phyloP scores from a whole-genome alignment of 2,797 vertebrate genomes.

The Sebastes nivosus region DNA sequence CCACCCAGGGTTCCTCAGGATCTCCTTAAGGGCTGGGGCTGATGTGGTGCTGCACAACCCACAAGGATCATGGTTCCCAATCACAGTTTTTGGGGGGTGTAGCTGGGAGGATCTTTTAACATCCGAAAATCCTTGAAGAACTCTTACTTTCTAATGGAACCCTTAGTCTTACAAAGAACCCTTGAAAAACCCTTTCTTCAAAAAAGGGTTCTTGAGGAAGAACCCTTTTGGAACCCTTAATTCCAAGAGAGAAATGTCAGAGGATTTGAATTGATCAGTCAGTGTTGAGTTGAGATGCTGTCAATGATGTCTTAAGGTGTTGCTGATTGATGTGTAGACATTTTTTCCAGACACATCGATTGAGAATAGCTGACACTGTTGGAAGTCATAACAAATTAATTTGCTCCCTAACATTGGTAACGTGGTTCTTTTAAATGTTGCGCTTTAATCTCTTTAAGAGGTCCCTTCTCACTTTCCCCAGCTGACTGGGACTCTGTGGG shows the following conservation, averaged over 20 bases:
- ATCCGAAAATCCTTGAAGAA: neutral
- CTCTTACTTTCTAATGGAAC: neutral
- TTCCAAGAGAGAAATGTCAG: neutral
- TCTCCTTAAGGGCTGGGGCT: neutral
- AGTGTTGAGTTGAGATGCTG: neutral
- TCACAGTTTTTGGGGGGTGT: too few relatives aligned
- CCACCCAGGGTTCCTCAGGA: neutral
- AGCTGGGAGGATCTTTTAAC: neutral
- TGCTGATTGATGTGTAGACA: neutral
- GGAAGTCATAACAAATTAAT: neutral
- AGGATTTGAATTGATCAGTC: constrained; percentile 12
- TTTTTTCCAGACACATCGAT: neutral
- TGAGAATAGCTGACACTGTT: neutral
- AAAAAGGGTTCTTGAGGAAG: too few relatives aligned
- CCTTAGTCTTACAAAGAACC: neutral
- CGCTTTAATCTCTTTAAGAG: neutral
- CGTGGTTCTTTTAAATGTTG: neutral
- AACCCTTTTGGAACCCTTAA: neutral
- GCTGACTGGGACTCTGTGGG: neutral
- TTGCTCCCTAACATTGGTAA: neutral
- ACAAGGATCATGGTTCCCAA: too few relatives aligned
- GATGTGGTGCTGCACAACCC: neutral
- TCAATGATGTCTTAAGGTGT: neutral
- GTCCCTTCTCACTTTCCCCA: neutral
- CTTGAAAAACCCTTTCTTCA: neutral